Evolutionary conservation across 2,113 vertebrate genomes (phyloP).

Genomic region (Lampris incognitus): DNA sequence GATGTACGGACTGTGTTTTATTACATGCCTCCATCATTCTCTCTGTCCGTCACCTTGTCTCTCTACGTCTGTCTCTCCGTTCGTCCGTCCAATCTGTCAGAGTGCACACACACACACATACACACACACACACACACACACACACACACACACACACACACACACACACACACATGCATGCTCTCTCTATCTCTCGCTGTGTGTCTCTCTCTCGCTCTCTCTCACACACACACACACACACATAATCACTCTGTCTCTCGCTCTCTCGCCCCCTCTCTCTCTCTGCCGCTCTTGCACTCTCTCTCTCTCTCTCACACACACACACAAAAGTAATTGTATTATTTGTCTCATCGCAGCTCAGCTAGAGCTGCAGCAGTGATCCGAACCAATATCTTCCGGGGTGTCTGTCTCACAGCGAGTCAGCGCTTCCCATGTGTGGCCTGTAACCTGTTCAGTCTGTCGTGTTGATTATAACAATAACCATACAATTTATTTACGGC

Average conservation of each 20-base stretch:
- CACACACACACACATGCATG: not conserved
- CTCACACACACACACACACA: no score
- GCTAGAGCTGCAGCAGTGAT: not conserved
- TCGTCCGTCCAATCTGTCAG: not conserved
- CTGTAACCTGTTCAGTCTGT: not conserved
- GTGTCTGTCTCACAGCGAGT: not conserved
- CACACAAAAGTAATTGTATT: no score
- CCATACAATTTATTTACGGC: no score
- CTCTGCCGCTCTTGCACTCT: no score
- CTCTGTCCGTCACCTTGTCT: not conserved
- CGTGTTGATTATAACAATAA: not conserved
- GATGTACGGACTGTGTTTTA: no score
- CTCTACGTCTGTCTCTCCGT: not conserved
- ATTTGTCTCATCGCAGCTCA: no score
- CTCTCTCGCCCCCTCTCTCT: no score
- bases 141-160: conserved; percentile 6
- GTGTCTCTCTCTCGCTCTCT: no score
- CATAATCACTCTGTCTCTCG: no score
- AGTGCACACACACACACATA: not conserved
- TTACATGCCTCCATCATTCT: not conserved
- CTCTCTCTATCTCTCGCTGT: no score
- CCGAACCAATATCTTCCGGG: not conserved
- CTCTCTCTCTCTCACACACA: no score
- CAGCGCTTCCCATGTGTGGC: not conserved
- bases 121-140: conserved; percentile 13